A percentile compares a stretch with the other conserved stretches of the same genome.
Evolutionary conservation across 2,797 vertebrate genomes (phyloP).

Genomic region (Coccyzus lansbergi): DNA sequence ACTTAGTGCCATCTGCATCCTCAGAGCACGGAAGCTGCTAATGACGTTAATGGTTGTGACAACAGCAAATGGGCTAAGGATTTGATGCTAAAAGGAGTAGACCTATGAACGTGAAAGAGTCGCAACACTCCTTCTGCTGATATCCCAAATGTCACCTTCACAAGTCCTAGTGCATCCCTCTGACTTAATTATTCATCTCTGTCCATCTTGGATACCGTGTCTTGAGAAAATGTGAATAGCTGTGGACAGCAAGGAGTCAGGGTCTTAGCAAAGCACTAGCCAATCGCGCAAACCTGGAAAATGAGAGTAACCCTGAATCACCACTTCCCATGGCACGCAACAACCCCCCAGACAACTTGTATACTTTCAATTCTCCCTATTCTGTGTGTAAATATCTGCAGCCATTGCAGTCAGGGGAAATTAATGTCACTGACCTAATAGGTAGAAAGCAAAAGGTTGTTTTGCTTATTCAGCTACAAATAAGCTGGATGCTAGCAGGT

Average conservation of each 20-base stretch:
- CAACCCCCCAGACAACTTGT: background rate
- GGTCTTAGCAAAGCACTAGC: background rate
- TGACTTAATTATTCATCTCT: conserved; percentile 48
- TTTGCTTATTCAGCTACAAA: conserved; percentile 67
- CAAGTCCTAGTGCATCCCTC: background rate
- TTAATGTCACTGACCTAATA: conserved; percentile 61
- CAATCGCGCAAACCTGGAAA: background rate
- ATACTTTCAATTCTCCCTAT: background rate
- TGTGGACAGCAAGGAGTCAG: background rate
- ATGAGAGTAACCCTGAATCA: background rate
- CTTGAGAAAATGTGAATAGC: conserved; percentile 27
- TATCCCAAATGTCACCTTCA: conserved; percentile 26
- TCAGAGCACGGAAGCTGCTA: background rate
- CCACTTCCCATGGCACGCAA: background rate
- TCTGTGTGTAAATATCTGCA: background rate
- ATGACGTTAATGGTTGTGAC: conserved; percentile 28
- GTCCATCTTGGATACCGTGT: background rate
- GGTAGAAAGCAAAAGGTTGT: conserved; percentile 57
- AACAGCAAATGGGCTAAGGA: background rate
- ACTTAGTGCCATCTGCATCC: background rate
- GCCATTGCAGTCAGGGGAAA: conserved; percentile 42
- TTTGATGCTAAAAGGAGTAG: conserved; percentile 23
- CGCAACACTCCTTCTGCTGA: background rate
- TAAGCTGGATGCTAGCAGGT: conserved; percentile 1
- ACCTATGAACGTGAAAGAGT: background rate